These are phyloP conservation scores for Coracopsis vasa DNA, from an alignment of 2,113 vertebrate genomes.

Conservation along the genomic window DNA sequence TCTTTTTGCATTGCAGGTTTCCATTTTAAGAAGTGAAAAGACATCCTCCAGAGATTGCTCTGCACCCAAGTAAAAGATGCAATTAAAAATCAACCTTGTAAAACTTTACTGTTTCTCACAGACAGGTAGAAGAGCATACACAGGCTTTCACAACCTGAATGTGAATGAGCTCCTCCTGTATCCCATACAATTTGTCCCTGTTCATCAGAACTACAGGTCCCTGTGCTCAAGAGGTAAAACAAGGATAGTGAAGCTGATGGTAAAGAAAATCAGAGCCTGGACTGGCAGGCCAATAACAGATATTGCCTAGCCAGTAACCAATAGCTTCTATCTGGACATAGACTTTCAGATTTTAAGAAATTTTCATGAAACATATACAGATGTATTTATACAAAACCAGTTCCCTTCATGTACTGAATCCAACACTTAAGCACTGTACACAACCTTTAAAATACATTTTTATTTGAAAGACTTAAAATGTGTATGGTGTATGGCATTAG, in stretches of 20 bases:
- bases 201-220: neutral
- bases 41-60: neutral
- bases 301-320: neutral
- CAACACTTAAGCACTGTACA: neutral
- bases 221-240: neutral
- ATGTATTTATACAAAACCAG: neutral
- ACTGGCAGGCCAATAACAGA: neutral
- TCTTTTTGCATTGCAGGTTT: neutral
- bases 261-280: neutral
- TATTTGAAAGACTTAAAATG: neutral
- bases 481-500: neutral
- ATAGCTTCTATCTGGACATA: neutral
- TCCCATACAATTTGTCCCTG: neutral
- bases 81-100: slow-evolving; percentile 41
- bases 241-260: neutral
- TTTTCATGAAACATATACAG: neutral
- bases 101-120: neutral
- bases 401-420: neutral
- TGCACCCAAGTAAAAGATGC: neutral
- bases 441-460: neutral
- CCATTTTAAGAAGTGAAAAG: neutral
- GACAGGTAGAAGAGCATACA: neutral
- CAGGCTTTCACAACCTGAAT: neutral
- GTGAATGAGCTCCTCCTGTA: neutral
- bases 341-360: neutral